phyloP scores from a whole-genome alignment of 2,888 invertebrate species.

The Lacanobia oleracea region DNA sequence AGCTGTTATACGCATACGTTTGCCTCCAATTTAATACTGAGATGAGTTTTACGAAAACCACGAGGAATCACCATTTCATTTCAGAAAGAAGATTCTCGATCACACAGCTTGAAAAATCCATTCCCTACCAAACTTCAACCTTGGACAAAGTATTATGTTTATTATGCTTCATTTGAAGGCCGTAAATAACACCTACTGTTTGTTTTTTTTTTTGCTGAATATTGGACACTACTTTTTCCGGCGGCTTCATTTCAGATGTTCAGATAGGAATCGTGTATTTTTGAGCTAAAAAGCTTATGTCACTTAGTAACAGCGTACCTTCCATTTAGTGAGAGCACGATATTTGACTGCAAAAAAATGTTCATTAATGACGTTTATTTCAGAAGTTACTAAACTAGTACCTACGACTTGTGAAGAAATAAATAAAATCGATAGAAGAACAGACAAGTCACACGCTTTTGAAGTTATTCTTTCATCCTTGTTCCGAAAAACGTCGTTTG shows the following conservation, averaged over 20 bases:
- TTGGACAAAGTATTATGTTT: not conserved
- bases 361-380: too few species aligned
- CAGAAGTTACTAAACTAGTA: too few species aligned
- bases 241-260: too few species aligned
- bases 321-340: too few species aligned
- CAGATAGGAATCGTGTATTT: too few species aligned
- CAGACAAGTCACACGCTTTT: too few species aligned
- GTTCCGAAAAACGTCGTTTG: too few species aligned
- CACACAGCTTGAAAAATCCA: not conserved
- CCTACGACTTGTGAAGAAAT: too few species aligned
- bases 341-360: too few species aligned
- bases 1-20: not conserved
- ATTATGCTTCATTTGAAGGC: conserved; percentile 26
- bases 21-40: not conserved
- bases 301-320: too few species aligned
- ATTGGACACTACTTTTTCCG: not conserved
- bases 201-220: not conserved
- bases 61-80: not conserved
- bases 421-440: too few species aligned
- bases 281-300: too few species aligned
- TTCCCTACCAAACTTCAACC: not conserved
- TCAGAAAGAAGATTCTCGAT: not conserved
- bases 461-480: not conserved
- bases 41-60: not conserved
- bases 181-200: not conserved